Evolutionary conservation across 2,888 invertebrate species (phyloP).

Genomic region (Erebia epiphron): DNA sequence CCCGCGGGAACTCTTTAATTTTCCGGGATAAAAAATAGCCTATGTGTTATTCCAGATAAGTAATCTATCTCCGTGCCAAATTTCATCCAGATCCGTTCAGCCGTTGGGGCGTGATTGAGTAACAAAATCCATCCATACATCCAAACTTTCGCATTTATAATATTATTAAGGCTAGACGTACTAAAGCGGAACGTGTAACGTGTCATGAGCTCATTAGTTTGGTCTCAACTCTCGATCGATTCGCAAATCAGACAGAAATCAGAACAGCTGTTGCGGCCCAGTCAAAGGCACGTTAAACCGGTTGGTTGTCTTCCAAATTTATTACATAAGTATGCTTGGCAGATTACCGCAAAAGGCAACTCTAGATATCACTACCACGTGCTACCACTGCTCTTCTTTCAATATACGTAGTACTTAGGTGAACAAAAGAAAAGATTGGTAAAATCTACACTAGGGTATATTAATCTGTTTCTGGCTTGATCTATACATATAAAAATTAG

Average conservation of each 20-base stretch:
- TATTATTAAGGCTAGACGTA: no score
- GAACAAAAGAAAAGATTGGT: background rate
- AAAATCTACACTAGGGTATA: background rate
- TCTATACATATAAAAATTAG: background rate
- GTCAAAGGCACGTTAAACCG: conserved; percentile 8
- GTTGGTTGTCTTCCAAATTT: conserved; percentile 12
- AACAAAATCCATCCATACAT: no score
- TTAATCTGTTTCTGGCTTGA: background rate
- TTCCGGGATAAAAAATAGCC: no score
- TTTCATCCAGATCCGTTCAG: no score
- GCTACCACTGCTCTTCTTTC: background rate
- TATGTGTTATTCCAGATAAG: no score
- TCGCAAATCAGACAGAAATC: conserved; percentile 1
- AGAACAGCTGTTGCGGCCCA: conserved; percentile 13
- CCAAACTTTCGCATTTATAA: no score
- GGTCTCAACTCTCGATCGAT: background rate
- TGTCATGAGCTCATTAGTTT: background rate
- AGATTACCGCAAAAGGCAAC: conserved; percentile 10
- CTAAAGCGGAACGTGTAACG: background rate
- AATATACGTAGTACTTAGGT: background rate
- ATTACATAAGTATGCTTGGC: conserved; percentile 5
- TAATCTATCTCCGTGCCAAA: no score
- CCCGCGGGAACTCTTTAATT: no score
- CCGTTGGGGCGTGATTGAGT: no score
- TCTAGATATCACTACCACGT: background rate